Evolutionary conservation across 37 sponge, comb jelly and placozoan genomes (phyloP).

Genomic region (Chondrosia reniformis): DNA sequence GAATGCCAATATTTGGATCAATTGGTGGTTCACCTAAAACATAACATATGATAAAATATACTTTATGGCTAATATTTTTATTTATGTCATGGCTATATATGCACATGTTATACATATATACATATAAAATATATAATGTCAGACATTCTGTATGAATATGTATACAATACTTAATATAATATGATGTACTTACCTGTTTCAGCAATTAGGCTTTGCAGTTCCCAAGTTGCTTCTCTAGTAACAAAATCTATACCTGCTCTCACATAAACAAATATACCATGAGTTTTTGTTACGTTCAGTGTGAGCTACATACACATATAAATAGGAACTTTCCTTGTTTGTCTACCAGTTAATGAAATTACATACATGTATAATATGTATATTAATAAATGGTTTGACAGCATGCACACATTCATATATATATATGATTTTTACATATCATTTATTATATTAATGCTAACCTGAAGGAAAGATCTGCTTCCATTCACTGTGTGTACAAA

Average conservation of each 20-base stretch:
- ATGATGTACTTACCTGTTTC: slow-evolving; percentile 7
- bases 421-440: neutral
- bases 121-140: too few relatives aligned
- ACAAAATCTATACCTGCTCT: slow-evolving; percentile 29
- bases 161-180: neutral
- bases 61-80: neutral
- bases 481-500: neutral
- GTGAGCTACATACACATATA: neutral
- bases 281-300: slow-evolving; percentile 1
- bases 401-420: neutral
- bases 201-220: slow-evolving; percentile 21
- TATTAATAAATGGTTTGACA: neutral
- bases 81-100: neutral
- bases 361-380: neutral
- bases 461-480: slow-evolving; percentile 21
- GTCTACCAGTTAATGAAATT: neutral
- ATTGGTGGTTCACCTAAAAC: slow-evolving; percentile 23
- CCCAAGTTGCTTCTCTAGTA: slow-evolving; percentile 29
- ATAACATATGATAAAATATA: neutral
- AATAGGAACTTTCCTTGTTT: neutral
- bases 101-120: too few relatives aligned
- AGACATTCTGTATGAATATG: too few relatives aligned
- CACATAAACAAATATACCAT: slow-evolving; percentile 23
- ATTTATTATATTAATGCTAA: neutral
- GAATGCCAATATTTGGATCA: slow-evolving; percentile 27